Conservation (phyloP, 2,888 invertebrate species). For the Vannuccia rotundouncinata region DNA sequence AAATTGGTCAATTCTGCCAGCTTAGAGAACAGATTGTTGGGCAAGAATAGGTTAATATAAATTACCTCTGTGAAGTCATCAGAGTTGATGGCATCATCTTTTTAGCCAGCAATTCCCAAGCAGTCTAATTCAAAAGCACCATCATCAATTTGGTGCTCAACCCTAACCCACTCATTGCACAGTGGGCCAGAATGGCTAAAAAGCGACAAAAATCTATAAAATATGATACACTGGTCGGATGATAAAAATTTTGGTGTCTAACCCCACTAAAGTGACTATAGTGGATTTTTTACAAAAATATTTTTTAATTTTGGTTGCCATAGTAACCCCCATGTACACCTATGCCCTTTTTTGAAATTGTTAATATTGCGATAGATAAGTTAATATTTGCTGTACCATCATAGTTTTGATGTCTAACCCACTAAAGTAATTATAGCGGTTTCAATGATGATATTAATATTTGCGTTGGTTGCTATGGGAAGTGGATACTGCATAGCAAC, state of each 20-base stretch:
- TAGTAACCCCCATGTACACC: background rate
- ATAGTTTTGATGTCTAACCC: background rate
- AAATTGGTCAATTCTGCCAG: conserved; percentile 13
- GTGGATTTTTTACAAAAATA: background rate
- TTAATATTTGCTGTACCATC: background rate
- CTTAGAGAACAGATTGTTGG: conserved; percentile 22
- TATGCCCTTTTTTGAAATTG: background rate
- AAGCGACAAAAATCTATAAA: background rate
- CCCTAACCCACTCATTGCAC: conserved; percentile 3
- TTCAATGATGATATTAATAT: background rate
- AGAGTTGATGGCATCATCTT: background rate
- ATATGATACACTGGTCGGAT: background rate
- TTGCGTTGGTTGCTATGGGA: background rate
- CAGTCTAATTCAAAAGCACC: background rate
- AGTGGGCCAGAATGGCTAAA: background rate
- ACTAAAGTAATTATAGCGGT: background rate
- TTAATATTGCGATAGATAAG: background rate
- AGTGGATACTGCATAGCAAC: no score
- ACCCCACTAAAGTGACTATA: background rate
- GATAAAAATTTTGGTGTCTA: background rate
- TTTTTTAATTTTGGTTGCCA: background rate
- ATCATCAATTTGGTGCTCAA: background rate
- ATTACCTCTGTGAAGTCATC: background rate
- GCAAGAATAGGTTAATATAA: conserved; percentile 6
- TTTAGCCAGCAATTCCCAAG: conserved; percentile 9